Evolutionary conservation across 2,888 invertebrate genomes (phyloP), one percentile per base, ranked within the genome.

Genomic region (Andrena bicolor): DNA sequence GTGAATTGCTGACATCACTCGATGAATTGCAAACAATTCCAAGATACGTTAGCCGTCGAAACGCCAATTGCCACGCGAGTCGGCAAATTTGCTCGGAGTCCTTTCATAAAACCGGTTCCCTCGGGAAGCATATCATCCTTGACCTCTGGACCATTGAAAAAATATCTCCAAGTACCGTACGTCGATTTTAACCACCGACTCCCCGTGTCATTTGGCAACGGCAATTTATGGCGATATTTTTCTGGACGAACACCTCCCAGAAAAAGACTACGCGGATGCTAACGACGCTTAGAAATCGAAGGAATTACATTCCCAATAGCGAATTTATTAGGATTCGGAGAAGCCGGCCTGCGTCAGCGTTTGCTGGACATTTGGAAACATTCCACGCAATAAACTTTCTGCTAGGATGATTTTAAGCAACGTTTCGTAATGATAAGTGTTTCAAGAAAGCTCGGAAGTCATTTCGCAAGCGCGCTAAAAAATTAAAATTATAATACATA

Each of bases 121-220:
- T 48, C 76, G 56, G 61, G 64, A 70, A 80, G 70, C 66, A 51
- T 70, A 72, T 80, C 76, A 83, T 84, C 80, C 83, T 83, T 83
- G 84, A 84, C 84, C 84, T 71, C 76, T 16, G 65, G 58, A 13
- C 16, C n/a, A 10, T 20, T 10, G 32, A 56, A 78, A 78, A 82
- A 80, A 71, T 82, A 28, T 64, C 51, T 35, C 68, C 23, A 20
- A 53, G 78, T 78, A 78, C 74, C 82, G 82, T 81, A 72, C 64
- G 66, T 58, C 74, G 66, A 32, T 63, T 63, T 63, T 65, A 82
- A 65, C 26, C 61, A 16, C 6, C 53, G 28, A 16, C 26, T 53
- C 16, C 16, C 26, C 26, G 10, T 16, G 30, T 26, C 65, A 23
- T 65, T 51, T 26, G 26, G 35, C 51, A 32, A 61, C 41, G 20